Conservation (phyloP, 2,888 invertebrate species). For the Fissipunctia ypsillon region DNA sequence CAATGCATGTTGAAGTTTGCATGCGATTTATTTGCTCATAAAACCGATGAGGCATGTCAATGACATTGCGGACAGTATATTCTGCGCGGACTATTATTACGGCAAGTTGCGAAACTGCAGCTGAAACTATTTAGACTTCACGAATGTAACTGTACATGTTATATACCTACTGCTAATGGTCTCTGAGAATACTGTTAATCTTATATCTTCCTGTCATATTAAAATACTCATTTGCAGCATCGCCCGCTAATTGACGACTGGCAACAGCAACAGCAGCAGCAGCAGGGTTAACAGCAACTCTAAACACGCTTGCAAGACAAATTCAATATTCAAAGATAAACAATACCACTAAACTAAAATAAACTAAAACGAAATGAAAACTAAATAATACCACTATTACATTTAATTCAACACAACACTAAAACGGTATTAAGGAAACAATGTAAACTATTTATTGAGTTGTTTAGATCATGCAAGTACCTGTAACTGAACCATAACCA, state of each 20-base stretch:
- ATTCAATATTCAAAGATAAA: not conserved
- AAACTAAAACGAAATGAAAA: too few relatives aligned
- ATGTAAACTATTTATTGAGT: not conserved
- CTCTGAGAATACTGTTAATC: not conserved
- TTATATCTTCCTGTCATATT: not conserved
- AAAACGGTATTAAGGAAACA: not conserved
- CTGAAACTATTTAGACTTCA: conserved; percentile 40
- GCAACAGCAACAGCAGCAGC: too few relatives aligned
- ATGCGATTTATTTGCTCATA: conserved; percentile 57
- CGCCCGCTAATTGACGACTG: not conserved
- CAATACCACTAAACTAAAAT: too few relatives aligned
- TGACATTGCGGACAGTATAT: conserved; percentile 47
- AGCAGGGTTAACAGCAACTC: not conserved
- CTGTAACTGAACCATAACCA: not conserved
- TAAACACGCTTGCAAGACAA: not conserved
- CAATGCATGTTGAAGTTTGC: conserved; percentile 53
- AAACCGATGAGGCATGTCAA: conserved; percentile 59
- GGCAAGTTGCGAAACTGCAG: conserved; percentile 52
- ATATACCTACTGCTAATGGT: not conserved
- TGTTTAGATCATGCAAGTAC: conserved; percentile 6
- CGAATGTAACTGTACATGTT: not conserved
- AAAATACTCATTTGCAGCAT: not conserved
- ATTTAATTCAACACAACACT: not conserved
- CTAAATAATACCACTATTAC: not conserved
- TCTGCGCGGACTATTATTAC: conserved; percentile 53